These are phyloP conservation scores for Temnothorax nylanderi DNA, from an alignment of 1,140 invertebrate genomes.

Conservation along the genomic window DNA sequence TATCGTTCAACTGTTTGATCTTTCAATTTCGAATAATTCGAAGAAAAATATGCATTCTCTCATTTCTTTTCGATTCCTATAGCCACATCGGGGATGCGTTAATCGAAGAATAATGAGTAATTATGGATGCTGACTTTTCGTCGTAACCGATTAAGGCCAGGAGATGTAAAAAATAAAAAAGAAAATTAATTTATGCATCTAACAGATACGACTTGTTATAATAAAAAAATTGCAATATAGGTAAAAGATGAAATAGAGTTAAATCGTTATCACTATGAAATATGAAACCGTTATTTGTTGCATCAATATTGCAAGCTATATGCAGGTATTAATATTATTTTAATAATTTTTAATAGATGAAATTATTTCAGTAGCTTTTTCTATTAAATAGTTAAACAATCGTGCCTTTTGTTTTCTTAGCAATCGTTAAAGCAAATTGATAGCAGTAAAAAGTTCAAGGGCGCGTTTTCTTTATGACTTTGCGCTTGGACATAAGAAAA, in stretches of 20 bases:
- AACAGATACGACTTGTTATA: neutral
- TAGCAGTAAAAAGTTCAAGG: slow-evolving; percentile 25
- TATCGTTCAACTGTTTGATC: neutral
- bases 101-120: slow-evolving; percentile 23
- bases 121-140: neutral
- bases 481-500: neutral
- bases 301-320: neutral
- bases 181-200: neutral
- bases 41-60: neutral
- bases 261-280: neutral
- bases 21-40: slow-evolving; percentile 5
- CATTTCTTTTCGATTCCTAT: neutral
- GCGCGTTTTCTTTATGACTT: neutral
- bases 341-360: neutral
- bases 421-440: neutral
- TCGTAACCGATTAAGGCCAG: slow-evolving; percentile 4
- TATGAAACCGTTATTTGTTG: neutral
- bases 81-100: neutral
- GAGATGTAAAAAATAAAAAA: neutral
- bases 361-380: neutral
- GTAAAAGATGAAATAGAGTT: neutral
- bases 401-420: neutral
- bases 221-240: neutral
- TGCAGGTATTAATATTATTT: neutral
- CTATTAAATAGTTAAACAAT: neutral